Conservation (phyloP, 2,113 vertebrate species). For the Rhegmatorhina hoffmannsi region DNA sequence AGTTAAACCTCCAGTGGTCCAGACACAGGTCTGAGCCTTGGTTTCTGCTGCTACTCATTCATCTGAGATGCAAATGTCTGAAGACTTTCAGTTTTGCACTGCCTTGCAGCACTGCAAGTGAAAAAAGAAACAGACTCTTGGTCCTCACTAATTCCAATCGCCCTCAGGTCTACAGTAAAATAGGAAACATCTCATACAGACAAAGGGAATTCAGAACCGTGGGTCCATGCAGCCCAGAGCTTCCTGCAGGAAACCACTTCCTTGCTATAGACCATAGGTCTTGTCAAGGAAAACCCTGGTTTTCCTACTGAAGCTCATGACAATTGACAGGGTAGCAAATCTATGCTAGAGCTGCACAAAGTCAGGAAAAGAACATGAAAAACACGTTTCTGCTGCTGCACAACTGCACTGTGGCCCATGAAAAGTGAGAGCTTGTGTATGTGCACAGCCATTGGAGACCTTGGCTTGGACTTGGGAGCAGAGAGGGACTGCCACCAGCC, state of each 20-base stretch:
- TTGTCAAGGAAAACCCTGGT: background rate
- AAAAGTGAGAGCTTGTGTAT: background rate
- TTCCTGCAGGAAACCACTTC: background rate
- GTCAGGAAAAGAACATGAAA: background rate
- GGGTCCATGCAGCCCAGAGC: fast-evolving
- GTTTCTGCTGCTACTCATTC: background rate
- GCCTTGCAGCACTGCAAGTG: background rate
- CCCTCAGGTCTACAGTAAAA: background rate
- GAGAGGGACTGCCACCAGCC: background rate
- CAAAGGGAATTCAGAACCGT: background rate
- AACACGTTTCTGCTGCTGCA: background rate
- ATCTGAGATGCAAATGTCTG: background rate
- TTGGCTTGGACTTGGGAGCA: background rate
- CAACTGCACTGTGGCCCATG: fast-evolving
- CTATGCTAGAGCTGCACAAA: background rate
- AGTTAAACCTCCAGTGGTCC: background rate
- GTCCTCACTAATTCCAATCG: background rate
- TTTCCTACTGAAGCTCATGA: background rate
- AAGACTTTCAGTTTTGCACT: background rate
- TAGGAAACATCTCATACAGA: background rate
- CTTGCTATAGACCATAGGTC: background rate
- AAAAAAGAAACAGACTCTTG: background rate
- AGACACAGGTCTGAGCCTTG: background rate
- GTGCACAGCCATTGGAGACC: background rate
- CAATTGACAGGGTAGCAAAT: background rate